These are phyloP conservation scores for Miichthys miiuy DNA, from an alignment of 2,797 vertebrate genomes.

Conservation along the genomic window DNA sequence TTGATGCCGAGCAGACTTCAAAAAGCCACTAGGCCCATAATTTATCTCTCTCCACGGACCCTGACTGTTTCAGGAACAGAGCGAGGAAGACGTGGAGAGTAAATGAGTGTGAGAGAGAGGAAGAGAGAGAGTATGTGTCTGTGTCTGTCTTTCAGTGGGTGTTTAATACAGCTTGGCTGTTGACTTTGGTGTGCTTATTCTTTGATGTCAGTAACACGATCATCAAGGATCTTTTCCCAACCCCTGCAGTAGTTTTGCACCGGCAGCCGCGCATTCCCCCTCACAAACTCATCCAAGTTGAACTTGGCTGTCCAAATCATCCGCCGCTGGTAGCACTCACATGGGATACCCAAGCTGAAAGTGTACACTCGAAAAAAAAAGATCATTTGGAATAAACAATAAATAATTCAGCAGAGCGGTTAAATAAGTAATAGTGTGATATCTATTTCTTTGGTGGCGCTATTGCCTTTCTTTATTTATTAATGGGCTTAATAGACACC, in stretches of 20 bases:
- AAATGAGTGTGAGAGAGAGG: constrained; percentile 72
- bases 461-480: constrained; percentile 84
- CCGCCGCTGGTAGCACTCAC: constrained; percentile 65
- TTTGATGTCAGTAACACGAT: constrained; percentile 84
- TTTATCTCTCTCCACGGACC: constrained; percentile 80
- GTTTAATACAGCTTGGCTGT: constrained; percentile 79
- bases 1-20: constrained; percentile 82
- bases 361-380: constrained; percentile 77
- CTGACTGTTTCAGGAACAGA: constrained; percentile 73
- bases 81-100: constrained; percentile 65
- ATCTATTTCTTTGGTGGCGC: constrained; percentile 85
- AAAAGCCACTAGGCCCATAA: constrained; percentile 79
- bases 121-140: constrained; percentile 59
- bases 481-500: constrained; percentile 83
- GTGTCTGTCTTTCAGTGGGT: constrained; percentile 68
- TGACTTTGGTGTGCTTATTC: constrained; percentile 78
- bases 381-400: constrained; percentile 86
- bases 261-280: constrained; percentile 52
- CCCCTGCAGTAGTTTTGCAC: constrained; percentile 75
- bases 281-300: constrained; percentile 74
- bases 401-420: constrained; percentile 82
- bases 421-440: constrained; percentile 87
- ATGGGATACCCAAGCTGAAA: constrained; percentile 79
- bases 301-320: constrained; percentile 77
- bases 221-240: constrained; percentile 75